phyloP scores from a whole-genome alignment of 2,797 vertebrate genomes.

The Gymnoscopelus braueri region DNA sequence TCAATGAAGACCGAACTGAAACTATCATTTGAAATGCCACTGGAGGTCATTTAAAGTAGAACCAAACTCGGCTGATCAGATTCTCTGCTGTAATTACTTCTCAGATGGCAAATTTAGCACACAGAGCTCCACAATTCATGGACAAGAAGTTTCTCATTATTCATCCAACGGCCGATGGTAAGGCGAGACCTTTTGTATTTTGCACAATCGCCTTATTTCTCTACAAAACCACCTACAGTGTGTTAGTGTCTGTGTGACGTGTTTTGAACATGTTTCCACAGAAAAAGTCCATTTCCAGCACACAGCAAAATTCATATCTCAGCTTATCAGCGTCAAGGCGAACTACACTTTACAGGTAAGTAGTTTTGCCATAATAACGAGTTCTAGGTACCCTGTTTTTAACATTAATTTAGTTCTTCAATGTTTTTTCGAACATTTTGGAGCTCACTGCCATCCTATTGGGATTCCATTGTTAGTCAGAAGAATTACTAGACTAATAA shows the following conservation, averaged over 20 bases:
- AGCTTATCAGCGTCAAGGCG: conserved; percentile 92
- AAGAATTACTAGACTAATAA: conserved; percentile 68
- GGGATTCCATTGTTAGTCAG: conserved; percentile 37
- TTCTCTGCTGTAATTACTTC: conserved; percentile 1
- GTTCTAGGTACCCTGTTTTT: conserved; percentile 21
- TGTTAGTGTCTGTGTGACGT: background rate
- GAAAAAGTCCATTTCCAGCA: conserved; percentile 99
- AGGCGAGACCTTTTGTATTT: conserved; percentile 21
- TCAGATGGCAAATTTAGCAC: conserved; percentile 89
- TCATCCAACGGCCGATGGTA: conserved; percentile 96
- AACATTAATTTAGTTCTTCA: conserved; percentile 1
- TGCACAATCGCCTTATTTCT: background rate
- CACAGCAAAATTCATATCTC: conserved; percentile 93
- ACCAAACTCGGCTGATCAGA: conserved; percentile 1
- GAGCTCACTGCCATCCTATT: conserved; percentile 33
- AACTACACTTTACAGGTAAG: conserved; percentile 98
- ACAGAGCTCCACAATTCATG: conserved; percentile 86
- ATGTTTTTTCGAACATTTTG: conserved; percentile 27
- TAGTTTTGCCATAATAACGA: background rate
- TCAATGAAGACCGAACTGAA: too few species aligned
- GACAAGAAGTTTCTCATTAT: conserved; percentile 94
- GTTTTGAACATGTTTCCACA: conserved; percentile 58
- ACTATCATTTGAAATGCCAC: too few species aligned
- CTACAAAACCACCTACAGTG: background rate
- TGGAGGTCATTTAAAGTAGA: background rate